Evolutionary conservation across 2,113 vertebrate species (phyloP).

Genomic region (Junco hyemalis): DNA sequence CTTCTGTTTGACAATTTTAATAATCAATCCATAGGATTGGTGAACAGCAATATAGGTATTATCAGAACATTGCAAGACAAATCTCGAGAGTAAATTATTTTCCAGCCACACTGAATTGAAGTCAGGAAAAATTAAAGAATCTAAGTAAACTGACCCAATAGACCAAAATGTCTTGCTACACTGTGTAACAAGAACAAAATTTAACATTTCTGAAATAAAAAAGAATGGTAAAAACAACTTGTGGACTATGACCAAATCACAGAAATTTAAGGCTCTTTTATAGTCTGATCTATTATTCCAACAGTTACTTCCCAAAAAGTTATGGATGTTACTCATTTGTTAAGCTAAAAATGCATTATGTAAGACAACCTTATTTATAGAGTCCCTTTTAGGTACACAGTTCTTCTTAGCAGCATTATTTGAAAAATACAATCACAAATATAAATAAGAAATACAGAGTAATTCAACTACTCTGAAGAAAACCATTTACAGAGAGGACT

Average conservation of each 20-base stretch:
- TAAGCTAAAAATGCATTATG: background rate
- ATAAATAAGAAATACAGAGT: background rate
- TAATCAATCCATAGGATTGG: rapidly evolving
- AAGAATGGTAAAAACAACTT: background rate
- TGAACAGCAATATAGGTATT: background rate
- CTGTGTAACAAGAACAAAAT: background rate
- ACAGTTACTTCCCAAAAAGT: background rate
- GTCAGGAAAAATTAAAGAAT: background rate
- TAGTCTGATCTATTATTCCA: background rate
- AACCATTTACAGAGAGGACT: background rate
- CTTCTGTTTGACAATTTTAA: background rate
- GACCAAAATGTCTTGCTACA: background rate
- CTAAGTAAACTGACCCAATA: background rate
- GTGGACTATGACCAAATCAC: background rate
- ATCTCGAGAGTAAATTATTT: background rate
- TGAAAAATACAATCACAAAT: background rate
- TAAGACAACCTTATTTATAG: background rate
- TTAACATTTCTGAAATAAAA: background rate
- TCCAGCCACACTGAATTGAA: background rate
- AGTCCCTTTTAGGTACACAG: background rate
- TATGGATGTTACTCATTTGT: background rate
- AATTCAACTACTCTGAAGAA: background rate
- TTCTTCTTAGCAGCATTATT: background rate
- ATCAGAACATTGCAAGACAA: background rate
- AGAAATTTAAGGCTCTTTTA: background rate